phyloP scores from a whole-genome alignment of 2,888 invertebrate genomes.

The Corythucha ciliata region DNA sequence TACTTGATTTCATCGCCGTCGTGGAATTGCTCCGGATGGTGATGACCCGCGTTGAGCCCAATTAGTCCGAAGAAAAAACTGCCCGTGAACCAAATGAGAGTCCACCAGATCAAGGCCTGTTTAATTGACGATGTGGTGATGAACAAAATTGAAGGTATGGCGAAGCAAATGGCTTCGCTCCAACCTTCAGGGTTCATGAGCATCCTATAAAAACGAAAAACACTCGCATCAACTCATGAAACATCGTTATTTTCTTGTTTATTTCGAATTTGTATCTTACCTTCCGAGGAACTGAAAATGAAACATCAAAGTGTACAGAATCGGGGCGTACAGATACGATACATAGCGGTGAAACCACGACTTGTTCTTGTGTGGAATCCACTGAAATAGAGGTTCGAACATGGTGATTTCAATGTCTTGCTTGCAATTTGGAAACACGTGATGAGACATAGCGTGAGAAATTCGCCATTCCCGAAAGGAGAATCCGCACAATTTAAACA shows the following conservation, averaged over 20 bases:
- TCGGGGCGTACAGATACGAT: conserved; percentile 47
- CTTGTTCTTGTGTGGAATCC: conserved; percentile 51
- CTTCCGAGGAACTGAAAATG: conserved; percentile 14
- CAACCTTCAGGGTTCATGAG: conserved; percentile 26
- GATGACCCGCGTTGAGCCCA: conserved; percentile 66
- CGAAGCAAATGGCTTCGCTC: too few species aligned
- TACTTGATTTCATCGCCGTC: conserved; percentile 63
- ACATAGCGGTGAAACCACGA: conserved; percentile 45
- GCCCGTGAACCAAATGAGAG: conserved; percentile 46
- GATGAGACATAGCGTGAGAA: conserved; percentile 67
- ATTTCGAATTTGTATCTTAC: not conserved
- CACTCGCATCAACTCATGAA: not conserved
- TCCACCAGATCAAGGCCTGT: conserved; percentile 46
- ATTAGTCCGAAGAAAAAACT: conserved; percentile 55
- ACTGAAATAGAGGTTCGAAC: conserved; percentile 57
- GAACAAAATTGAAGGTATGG: conserved; percentile 31
- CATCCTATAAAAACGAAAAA: conserved; percentile 27
- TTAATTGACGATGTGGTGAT: conserved; percentile 36
- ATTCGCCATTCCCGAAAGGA: conserved; percentile 64
- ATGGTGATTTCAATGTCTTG: conserved; percentile 62
- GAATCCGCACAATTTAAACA: conserved; percentile 60
- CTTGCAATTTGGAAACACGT: conserved; percentile 65
- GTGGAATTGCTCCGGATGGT: conserved; percentile 68
- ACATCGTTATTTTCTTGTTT: conserved; percentile 2
- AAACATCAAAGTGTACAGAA: conserved; percentile 40